These are phyloP conservation scores for Bradysia coprophila DNA, from an alignment of 1,140 invertebrate genomes.

Conservation along the genomic window DNA sequence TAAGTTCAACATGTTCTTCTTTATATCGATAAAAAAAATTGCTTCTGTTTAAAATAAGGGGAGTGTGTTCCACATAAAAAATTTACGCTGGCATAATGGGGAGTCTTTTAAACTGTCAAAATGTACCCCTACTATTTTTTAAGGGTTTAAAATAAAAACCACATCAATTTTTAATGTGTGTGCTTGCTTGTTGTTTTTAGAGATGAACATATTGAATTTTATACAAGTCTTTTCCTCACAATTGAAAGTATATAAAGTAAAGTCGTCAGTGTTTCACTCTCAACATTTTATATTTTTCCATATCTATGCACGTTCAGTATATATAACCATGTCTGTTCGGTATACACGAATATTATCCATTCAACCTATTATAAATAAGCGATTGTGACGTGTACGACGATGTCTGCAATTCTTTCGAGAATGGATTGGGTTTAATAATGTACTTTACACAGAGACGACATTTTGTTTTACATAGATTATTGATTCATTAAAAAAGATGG, in stretches of 20 bases:
- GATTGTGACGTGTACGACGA: not conserved
- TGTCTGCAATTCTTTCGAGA: not conserved
- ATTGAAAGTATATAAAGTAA: not conserved
- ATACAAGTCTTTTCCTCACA: not conserved
- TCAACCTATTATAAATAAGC: not conserved
- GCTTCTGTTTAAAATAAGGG: not conserved
- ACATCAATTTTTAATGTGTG: not conserved
- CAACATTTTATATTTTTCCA: not conserved
- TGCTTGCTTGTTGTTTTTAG: not conserved
- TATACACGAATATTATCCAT: not conserved
- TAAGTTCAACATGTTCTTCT: not conserved
- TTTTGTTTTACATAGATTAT: not conserved
- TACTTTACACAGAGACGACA: not conserved
- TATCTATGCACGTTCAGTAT: not conserved
- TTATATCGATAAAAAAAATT: not conserved
- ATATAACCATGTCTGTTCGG: too few relatives aligned
- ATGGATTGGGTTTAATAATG: too few relatives aligned
- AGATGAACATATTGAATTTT: not conserved
- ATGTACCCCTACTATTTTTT: not conserved
- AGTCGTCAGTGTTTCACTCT: not conserved
- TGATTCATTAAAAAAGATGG: not conserved
- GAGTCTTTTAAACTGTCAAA: not conserved
- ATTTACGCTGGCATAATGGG: not conserved
- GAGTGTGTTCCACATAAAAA: not conserved
- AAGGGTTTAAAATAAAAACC: not conserved